These are phyloP conservation scores for Ginglymostoma cirratum DNA, from an alignment of 2,113 vertebrate genomes.

Conservation along the genomic window DNA sequence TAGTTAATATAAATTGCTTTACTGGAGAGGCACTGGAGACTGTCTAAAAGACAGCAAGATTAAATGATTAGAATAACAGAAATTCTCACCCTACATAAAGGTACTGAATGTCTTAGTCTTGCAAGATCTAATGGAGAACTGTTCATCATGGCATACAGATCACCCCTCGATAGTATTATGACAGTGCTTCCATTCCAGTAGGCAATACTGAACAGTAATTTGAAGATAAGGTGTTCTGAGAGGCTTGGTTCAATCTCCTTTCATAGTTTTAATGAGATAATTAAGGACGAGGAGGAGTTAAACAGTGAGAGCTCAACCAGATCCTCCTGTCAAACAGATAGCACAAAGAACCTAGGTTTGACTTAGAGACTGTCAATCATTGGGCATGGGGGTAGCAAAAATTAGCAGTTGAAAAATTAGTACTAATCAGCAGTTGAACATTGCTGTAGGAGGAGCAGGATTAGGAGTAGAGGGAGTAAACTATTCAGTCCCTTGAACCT, in stretches of 20 bases:
- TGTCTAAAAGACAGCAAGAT: not conserved
- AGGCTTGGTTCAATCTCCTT: slow-evolving; percentile 16
- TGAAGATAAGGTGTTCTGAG: not conserved
- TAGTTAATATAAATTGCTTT: not conserved
- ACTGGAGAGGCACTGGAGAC: not conserved
- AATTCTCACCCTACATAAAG: slow-evolving; percentile 12
- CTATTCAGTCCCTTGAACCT: not conserved
- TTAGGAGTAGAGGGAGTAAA: too few relatives aligned
- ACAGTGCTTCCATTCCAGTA: not conserved
- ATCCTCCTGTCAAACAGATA: not conserved
- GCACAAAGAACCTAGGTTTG: not conserved
- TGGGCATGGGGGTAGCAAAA: too few relatives aligned
- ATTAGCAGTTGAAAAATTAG: not conserved
- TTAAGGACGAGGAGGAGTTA: not conserved
- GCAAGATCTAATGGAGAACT: not conserved
- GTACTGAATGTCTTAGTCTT: slow-evolving; percentile 11
- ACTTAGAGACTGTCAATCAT: not conserved
- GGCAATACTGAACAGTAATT: not conserved
- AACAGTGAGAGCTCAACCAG: not conserved
- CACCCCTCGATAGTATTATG: not conserved
- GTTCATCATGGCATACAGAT: not conserved
- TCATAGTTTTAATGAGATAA: not conserved
- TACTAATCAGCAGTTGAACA: not conserved
- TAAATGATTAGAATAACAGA: not conserved
- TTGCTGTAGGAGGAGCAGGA: not conserved